Evolutionary conservation across 2,113 vertebrate genomes (phyloP), one percentile per base, ranked within the genome.

Genomic region (Maccullochella peelii): DNA sequence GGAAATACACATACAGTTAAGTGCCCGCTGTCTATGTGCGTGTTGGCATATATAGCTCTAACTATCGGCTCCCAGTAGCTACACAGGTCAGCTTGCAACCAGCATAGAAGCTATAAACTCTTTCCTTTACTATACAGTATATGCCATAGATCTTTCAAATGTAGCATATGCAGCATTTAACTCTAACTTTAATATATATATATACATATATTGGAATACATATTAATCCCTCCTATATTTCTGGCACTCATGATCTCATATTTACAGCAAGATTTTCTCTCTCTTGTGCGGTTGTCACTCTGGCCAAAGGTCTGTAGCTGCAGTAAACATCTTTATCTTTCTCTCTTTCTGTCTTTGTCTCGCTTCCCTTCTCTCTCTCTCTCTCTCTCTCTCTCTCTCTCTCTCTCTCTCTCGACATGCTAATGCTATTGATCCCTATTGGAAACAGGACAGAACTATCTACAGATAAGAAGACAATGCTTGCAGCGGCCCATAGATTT

Each of bases 391-490:
- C 1, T 70, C 33, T 62, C 14, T 54, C 57, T 42, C 54, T 52
- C 33, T 49, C 47, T 76, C 59, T 73, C 55, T 62, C 73, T 81
- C 75, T 91, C 88, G 18, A 88, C 85, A 87, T 85, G 86, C 88
- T 91, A 88, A 92, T 91, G 86, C 73, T 72, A 91, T 93, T 30
- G 93, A 93, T 90, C 79, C 33, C 38, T 70, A 84, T 77, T 81
- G 85, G 81, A 88, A 85, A 88, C 80, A 79, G 81, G 83, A 91
- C 88, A 84, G 79, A 82, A 78, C 77, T 82, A 68, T 88, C 81
- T 59, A 49, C 69, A 90, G 86, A 89, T 90, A 87, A 83, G 80
- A 90, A 92, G 86, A 93, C 92, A 92, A 94, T 92, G 89, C 92
- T 88, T 79, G 74, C 82, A 89, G 90, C 62, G 20, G 52, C 86